phyloP scores from a whole-genome alignment of 2,888 invertebrate species.

The Antheraea yamamai region DNA sequence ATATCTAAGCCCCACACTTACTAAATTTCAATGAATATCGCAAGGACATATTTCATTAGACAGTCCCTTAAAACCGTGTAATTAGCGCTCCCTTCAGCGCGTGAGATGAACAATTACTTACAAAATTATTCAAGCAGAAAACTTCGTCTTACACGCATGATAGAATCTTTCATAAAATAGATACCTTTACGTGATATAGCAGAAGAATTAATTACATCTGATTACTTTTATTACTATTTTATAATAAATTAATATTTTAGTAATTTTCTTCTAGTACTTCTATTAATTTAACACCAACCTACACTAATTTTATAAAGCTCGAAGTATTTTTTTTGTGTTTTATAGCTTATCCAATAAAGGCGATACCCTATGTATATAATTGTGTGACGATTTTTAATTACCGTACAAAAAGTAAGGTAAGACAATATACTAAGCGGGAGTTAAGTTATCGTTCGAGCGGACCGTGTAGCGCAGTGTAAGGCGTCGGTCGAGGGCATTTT shows the following conservation, averaged over 20 bases:
- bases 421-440: too few relatives aligned
- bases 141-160: background rate
- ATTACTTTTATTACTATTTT: background rate
- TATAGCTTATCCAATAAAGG: too few relatives aligned
- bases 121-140: slow-evolving; percentile 12
- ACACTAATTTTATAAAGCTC: background rate
- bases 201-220: background rate
- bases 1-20: background rate
- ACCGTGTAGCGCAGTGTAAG: too few relatives aligned
- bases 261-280: background rate
- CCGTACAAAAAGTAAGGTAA: too few relatives aligned
- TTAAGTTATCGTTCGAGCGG: too few relatives aligned
- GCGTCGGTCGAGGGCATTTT: too few relatives aligned
- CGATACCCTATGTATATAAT: too few relatives aligned
- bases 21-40: background rate
- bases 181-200: background rate
- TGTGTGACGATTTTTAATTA: too few relatives aligned
- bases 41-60: slow-evolving; percentile 4
- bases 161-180: background rate
- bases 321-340: too few relatives aligned
- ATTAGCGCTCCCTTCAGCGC: slow-evolving; percentile 1
- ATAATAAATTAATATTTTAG: background rate
- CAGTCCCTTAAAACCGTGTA: slow-evolving; percentile 4
- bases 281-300: background rate
- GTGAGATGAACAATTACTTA: slow-evolving; percentile 10